Conservation (phyloP, 2,888 invertebrate genomes). For the Pimpla rufipes region DNA sequence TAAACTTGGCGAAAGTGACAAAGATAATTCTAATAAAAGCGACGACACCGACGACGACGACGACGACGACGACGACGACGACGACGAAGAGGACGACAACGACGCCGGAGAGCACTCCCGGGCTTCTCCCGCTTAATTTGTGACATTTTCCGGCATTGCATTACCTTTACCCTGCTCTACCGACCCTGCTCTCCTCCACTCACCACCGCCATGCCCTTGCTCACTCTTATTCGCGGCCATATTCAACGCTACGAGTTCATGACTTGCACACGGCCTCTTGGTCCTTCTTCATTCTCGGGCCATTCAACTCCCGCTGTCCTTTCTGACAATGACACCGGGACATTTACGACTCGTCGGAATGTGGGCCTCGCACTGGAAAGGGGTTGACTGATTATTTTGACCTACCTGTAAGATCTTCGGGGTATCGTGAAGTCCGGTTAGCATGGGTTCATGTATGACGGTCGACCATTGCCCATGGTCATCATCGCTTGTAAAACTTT, state of each 20-base stretch:
- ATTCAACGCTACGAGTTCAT: slow-evolving; percentile 19
- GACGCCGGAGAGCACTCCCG: slow-evolving; percentile 80
- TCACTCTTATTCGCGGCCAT: slow-evolving; percentile 17
- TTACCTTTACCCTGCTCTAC: slow-evolving; percentile 74
- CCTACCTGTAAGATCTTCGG: not conserved
- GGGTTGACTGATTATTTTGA: slow-evolving; percentile 9
- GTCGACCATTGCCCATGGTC: not conserved
- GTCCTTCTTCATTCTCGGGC: slow-evolving; percentile 56
- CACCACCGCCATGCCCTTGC: slow-evolving; percentile 10
- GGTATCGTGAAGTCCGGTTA: not conserved
- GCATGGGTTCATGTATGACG: not conserved
- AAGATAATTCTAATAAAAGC: slow-evolving; percentile 86
- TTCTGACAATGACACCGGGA: slow-evolving; percentile 41
- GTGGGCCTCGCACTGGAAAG: not conserved
- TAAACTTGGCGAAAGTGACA: slow-evolving; percentile 85
- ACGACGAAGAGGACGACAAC: slow-evolving; percentile 70
- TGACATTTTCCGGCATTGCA: slow-evolving; percentile 84
- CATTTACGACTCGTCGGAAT: slow-evolving; percentile 19
- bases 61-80: slow-evolving; percentile 73
- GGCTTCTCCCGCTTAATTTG: slow-evolving; percentile 83
- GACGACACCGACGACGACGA: slow-evolving; percentile 73
- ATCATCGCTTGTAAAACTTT: not conserved
- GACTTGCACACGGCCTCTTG: slow-evolving; percentile 28
- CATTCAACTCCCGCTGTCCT: slow-evolving; percentile 40
- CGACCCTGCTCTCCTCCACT: slow-evolving; percentile 18